Evolutionary conservation across 2,113 vertebrate species (phyloP).

Genomic region (Rhabdomys dilectus): DNA sequence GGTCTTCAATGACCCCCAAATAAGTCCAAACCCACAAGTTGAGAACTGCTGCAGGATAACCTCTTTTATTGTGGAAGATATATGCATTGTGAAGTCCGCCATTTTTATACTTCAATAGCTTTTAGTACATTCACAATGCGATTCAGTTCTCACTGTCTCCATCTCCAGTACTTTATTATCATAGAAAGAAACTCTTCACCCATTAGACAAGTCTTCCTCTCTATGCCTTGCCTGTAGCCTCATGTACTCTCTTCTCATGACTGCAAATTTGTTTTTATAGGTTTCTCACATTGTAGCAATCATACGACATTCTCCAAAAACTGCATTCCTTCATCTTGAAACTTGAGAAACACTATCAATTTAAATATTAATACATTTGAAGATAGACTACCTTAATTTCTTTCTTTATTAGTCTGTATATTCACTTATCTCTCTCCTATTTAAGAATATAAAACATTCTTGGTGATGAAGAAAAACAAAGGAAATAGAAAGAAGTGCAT

Average conservation of each 20-base stretch:
- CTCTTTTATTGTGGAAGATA: background rate
- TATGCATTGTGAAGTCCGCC: background rate
- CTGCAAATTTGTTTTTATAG: background rate
- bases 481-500: background rate
- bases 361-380: slow-evolving; percentile 18
- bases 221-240: fast-evolving
- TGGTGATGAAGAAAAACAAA: background rate
- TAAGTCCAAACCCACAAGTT: no score
- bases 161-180: background rate
- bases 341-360: background rate
- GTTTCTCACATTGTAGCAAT: background rate
- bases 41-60: background rate
- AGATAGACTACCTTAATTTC: background rate
- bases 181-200: background rate
- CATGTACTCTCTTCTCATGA: background rate
- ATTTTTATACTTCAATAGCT: background rate
- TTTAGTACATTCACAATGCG: background rate
- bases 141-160: background rate
- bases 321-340: background rate
- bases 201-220: background rate
- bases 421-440: background rate
- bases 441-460: background rate
- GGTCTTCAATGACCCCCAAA: no score
- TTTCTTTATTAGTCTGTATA: background rate
- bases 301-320: background rate